phyloP scores from a whole-genome alignment of 2,797 vertebrate species.

The Tamandua tetradactyla region DNA sequence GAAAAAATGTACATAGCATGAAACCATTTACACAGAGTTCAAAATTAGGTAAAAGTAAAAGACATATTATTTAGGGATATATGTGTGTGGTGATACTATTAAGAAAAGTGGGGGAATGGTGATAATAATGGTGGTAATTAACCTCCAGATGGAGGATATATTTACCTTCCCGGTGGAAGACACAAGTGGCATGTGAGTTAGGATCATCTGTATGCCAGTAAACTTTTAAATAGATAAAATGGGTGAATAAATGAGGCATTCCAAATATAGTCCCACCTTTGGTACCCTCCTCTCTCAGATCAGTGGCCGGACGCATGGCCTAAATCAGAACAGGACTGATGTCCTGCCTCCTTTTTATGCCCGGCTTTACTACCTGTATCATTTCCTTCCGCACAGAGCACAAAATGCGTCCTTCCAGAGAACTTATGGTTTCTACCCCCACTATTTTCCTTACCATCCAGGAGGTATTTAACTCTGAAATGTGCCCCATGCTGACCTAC shows the following conservation, averaged over 20 bases:
- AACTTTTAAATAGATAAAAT: background rate
- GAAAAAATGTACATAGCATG: background rate
- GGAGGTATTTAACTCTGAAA: background rate
- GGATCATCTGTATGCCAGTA: background rate
- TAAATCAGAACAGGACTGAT: background rate
- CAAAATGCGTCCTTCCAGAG: background rate
- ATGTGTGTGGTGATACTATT: background rate
- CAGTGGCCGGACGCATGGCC: background rate
- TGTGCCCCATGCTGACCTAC: background rate
- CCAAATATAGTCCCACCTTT: background rate
- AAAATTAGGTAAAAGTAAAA: background rate
- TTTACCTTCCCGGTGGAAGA: background rate
- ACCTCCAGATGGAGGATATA: background rate
- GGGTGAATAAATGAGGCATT: background rate
- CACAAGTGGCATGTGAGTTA: background rate
- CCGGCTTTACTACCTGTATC: background rate
- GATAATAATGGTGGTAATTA: background rate
- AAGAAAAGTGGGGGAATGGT: background rate
- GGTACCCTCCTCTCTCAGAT: background rate
- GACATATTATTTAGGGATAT: background rate
- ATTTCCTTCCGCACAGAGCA: background rate
- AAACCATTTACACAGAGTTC: background rate
- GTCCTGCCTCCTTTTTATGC: background rate
- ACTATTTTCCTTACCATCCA: background rate
- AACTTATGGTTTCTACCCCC: background rate